Evolutionary conservation across 1,140 invertebrate genomes (phyloP).

Genomic region (Tetraneura akinire): DNA sequence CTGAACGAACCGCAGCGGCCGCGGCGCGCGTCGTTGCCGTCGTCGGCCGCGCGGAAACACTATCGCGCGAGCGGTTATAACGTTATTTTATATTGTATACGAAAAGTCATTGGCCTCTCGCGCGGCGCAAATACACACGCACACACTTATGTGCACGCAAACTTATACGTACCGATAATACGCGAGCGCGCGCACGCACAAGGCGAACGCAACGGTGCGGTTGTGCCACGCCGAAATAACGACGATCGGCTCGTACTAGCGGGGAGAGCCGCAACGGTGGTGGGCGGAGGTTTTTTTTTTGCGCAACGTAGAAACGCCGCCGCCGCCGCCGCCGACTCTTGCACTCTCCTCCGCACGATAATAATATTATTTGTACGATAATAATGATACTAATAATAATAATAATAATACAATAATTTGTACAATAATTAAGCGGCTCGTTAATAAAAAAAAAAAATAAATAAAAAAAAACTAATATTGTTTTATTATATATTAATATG

Average conservation of each 20-base stretch:
- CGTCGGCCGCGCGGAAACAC: constrained; percentile 36
- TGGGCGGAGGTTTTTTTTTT: not conserved
- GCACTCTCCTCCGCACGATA: too few species aligned
- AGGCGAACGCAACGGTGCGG: not conserved
- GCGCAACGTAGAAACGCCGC: constrained; percentile 1
- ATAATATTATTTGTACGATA: too few species aligned
- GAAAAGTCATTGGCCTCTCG: constrained; percentile 31
- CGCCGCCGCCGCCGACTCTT: not conserved
- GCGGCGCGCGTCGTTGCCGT: constrained; percentile 8
- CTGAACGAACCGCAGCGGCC: not conserved
- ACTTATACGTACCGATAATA: too few species aligned
- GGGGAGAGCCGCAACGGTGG: not conserved
- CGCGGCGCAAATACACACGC: constrained; percentile 22
- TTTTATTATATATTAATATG: too few species aligned
- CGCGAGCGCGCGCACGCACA: not conserved
- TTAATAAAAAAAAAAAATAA: too few species aligned
- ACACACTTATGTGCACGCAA: too few species aligned
- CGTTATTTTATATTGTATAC: too few species aligned
- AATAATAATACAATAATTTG: too few species aligned
- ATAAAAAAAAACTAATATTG: too few species aligned
- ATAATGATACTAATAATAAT: too few species aligned
- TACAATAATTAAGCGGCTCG: too few species aligned
- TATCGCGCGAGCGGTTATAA: not conserved
- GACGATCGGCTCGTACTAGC: not conserved
- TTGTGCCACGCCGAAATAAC: not conserved